Conservation (phyloP, 2,113 vertebrate genomes). For the Chitala chitala region DNA sequence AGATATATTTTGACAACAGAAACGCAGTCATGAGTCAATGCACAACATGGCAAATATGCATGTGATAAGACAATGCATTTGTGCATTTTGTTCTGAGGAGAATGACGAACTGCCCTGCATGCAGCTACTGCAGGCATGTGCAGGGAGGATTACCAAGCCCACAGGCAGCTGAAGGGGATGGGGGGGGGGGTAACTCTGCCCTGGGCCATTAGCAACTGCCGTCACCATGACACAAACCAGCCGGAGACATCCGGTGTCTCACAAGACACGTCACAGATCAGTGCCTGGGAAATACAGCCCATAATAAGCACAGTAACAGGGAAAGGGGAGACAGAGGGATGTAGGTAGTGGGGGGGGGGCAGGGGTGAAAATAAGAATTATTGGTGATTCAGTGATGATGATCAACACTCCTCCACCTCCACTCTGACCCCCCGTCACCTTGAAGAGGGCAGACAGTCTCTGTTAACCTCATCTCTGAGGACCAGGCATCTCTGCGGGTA, state of each 20-base stretch:
- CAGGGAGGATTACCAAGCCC: no score
- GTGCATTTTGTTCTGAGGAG: no score
- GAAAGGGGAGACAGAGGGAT: neutral
- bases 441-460: slow-evolving; percentile 17
- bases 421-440: slow-evolving; percentile 37
- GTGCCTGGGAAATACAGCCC: slow-evolving; percentile 53
- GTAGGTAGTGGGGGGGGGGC: neutral
- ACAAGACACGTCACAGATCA: slow-evolving; percentile 35
- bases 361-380: slow-evolving; percentile 38
- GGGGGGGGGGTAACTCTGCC: slow-evolving; percentile 22
- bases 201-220: slow-evolving; percentile 49
- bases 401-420: no score
- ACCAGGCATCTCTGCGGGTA: no score
- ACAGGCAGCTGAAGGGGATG: slow-evolving; percentile 23
- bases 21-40: no score
- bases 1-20: no score
- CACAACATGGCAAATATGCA: no score
- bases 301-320: slow-evolving; percentile 69
- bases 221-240: slow-evolving; percentile 44
- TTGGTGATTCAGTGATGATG: slow-evolving; percentile 58
- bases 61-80: no score
- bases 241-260: slow-evolving; percentile 56
- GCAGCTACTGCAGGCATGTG: no score
- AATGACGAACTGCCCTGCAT: no score
- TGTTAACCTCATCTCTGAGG: slow-evolving; percentile 33